Conservation (phyloP, 2,113 vertebrate species). For the Stegastes partitus region DNA sequence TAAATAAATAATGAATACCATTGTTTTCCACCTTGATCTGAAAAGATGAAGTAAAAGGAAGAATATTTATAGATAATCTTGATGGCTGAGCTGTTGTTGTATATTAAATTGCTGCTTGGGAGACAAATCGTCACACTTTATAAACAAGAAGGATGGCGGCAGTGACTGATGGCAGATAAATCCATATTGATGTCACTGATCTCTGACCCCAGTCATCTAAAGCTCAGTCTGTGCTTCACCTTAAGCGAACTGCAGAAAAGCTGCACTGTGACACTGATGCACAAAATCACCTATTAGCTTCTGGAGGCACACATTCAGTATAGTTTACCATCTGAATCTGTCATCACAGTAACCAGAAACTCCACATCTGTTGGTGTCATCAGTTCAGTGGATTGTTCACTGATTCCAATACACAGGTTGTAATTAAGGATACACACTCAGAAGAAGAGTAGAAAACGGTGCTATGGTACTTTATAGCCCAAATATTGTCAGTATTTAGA, state of each 20-base stretch:
- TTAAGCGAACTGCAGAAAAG: background rate
- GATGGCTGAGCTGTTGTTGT: background rate
- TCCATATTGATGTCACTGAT: constrained; percentile 6
- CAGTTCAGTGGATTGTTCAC: too few species aligned
- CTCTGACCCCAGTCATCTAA: constrained; percentile 7
- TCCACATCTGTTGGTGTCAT: too few species aligned
- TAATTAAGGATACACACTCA: too few species aligned
- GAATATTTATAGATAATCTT: constrained; percentile 8
- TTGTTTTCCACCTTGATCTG: constrained; percentile 12
- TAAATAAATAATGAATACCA: too few species aligned
- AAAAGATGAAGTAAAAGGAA: background rate
- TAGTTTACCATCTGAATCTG: too few species aligned
- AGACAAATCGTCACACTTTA: constrained; percentile 11
- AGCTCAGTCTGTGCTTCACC: background rate
- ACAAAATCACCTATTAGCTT: background rate
- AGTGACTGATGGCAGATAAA: constrained; percentile 15
- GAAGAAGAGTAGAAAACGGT: too few species aligned
- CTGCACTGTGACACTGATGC: background rate
- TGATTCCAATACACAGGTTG: too few species aligned
- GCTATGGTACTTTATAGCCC: too few species aligned
- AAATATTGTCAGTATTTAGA: too few species aligned
- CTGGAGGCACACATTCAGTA: too few species aligned
- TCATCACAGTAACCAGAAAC: too few species aligned
- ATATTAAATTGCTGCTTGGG: background rate
- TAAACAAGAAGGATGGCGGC: background rate